phyloP scores from a whole-genome alignment of 1,140 invertebrate species.

The Lysiphlebus fabarum region DNA sequence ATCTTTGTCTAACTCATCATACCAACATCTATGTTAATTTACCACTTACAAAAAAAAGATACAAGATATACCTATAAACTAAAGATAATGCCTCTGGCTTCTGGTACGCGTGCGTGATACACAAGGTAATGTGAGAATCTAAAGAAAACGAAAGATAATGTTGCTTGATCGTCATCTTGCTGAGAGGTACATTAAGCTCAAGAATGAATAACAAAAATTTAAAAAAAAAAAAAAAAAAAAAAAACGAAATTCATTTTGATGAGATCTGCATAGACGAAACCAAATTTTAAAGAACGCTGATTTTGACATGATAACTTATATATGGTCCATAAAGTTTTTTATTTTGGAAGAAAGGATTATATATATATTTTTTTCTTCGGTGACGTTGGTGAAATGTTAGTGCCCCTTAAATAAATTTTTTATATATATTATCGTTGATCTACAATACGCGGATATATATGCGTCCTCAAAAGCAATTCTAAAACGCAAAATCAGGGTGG shows the following conservation, averaged over 20 bases:
- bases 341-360: too few species aligned
- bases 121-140: constrained; percentile 21
- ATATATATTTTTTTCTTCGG: too few species aligned
- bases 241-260: not conserved
- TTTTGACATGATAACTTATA: too few species aligned
- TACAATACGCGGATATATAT: not conserved
- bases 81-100: constrained; percentile 48
- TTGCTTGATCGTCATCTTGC: constrained; percentile 17
- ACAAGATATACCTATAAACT: too few species aligned
- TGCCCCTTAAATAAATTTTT: not conserved
- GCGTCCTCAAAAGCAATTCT: constrained; percentile 9
- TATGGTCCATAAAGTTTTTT: too few species aligned
- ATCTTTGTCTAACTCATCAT: too few species aligned
- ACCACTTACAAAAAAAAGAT: constrained; percentile 14
- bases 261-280: constrained; percentile 2
- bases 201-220: too few species aligned
- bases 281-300: too few species aligned
- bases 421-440: constrained; percentile 1
- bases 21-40: too few species aligned
- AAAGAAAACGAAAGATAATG: constrained; percentile 30
- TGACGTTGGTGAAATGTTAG: too few species aligned
- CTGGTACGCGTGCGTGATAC: constrained; percentile 32
- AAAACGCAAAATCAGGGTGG: constrained; percentile 27
- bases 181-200: constrained; percentile 9
- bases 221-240: too few species aligned